Percentiles rank a stretch among this genome's conserved stretches.
Evolutionary conservation across 2,888 invertebrate genomes (phyloP).

Genomic region (Ormyrus rosae): DNA sequence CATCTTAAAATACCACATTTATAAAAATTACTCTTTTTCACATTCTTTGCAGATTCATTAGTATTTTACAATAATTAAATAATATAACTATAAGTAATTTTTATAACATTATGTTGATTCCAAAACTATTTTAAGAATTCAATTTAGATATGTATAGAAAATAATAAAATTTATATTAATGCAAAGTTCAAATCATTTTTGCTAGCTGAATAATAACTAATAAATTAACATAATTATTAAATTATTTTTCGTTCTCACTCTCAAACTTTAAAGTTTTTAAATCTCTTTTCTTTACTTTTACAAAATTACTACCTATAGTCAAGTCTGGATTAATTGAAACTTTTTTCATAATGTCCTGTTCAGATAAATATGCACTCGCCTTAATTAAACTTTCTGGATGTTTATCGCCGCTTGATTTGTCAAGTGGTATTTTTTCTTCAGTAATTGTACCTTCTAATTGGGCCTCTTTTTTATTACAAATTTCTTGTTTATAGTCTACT

Average conservation of each 20-base stretch:
- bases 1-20: background rate
- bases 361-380: conserved; percentile 65
- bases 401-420: conserved; percentile 17
- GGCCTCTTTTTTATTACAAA: conserved; percentile 39
- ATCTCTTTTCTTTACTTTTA: conserved; percentile 67
- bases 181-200: background rate
- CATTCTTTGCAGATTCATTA: background rate
- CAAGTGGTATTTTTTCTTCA: conserved; percentile 1
- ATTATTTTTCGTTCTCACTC: conserved; percentile 56
- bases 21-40: conserved; percentile 7
- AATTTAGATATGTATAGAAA: no score
- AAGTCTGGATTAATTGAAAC: conserved; percentile 60
- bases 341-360: conserved; percentile 63
- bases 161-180: no score
- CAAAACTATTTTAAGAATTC: no score
- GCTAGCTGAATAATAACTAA: conserved; percentile 11
- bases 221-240: conserved; percentile 21
- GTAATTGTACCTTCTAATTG: conserved; percentile 4
- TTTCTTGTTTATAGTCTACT: conserved; percentile 12
- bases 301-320: conserved; percentile 57
- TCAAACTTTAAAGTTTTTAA: conserved; percentile 64
- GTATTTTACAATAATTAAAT: background rate
- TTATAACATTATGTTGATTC: no score
- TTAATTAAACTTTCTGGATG: conserved; percentile 60
- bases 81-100: no score